Evolutionary conservation across 92 coral and sea anemone genomes (phyloP).

Genomic region (Umimayanthus chanpuru): DNA sequence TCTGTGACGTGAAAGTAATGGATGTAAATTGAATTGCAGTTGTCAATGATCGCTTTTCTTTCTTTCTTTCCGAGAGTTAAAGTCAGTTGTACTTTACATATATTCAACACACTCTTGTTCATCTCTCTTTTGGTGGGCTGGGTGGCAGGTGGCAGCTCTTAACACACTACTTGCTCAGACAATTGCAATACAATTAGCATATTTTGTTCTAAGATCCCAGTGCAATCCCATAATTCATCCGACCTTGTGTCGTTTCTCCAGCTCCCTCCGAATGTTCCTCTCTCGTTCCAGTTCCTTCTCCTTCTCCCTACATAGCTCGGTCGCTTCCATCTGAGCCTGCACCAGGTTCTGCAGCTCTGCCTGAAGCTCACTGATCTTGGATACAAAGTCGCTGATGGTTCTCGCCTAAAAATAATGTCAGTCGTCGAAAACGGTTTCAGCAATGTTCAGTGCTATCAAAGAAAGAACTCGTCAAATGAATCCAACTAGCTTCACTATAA

Average conservation of each 20-base stretch:
- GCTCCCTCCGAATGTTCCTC: slow-evolving; percentile 68
- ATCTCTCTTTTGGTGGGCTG: too few relatives aligned
- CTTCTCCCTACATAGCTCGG: slow-evolving; percentile 65
- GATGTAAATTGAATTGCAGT: too few relatives aligned
- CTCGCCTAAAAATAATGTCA: slow-evolving; percentile 59
- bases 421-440: too few relatives aligned
- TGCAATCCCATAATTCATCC: not conserved
- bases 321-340: slow-evolving; percentile 64
- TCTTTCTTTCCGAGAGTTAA: too few relatives aligned
- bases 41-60: too few relatives aligned
- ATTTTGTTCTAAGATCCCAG: too few relatives aligned
- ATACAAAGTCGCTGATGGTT: slow-evolving; percentile 91
- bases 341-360: slow-evolving; percentile 76
- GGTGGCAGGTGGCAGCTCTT: too few relatives aligned
- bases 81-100: too few relatives aligned
- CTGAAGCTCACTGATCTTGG: slow-evolving; percentile 84
- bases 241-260: slow-evolving; percentile 78
- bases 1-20: too few relatives aligned
- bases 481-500: too few relatives aligned
- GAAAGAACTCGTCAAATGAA: not conserved
- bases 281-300: slow-evolving; percentile 83
- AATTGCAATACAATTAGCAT: not conserved
- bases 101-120: too few relatives aligned
- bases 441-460: not conserved
- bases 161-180: too few relatives aligned